These are phyloP conservation scores for Bedellia somnulentella DNA, from an alignment of 2,888 invertebrate species.

Conservation along the genomic window DNA sequence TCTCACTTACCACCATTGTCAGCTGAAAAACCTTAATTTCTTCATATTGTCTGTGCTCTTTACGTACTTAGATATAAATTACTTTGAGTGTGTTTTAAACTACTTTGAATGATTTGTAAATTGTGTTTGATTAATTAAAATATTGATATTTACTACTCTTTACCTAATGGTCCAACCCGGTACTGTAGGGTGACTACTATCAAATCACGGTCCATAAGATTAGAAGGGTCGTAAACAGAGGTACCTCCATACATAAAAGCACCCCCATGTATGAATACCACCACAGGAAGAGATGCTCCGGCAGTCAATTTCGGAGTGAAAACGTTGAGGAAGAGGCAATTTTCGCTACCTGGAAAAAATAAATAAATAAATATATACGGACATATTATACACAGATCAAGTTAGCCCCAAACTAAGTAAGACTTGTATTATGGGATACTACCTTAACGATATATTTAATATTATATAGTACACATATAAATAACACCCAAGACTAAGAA, in stretches of 20 bases:
- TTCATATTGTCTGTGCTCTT: no score
- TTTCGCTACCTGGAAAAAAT: slow-evolving; percentile 59
- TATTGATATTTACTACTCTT: no score
- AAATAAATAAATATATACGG: no score
- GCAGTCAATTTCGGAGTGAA: slow-evolving; percentile 52
- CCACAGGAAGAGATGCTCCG: slow-evolving; percentile 56
- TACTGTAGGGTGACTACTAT: slow-evolving; percentile 72
- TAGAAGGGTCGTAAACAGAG: slow-evolving; percentile 50
- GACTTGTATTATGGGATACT: no score
- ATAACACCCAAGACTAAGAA: no score
- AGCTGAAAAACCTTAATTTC: no score
- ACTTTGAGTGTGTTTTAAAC: background rate
- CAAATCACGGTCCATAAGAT: slow-evolving; percentile 65
- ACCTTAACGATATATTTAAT: no score
- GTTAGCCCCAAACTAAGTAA: no score
- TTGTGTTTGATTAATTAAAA: background rate
- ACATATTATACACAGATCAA: no score
- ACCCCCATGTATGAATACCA: slow-evolving; percentile 69
- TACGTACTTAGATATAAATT: no score
- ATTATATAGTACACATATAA: background rate
- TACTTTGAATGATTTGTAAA: background rate
- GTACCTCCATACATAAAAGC: slow-evolving; percentile 70
- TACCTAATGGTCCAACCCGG: slow-evolving; percentile 71
- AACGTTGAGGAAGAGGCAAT: slow-evolving; percentile 68
- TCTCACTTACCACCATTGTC: no score